Evolutionary conservation across 2,797 vertebrate genomes (phyloP), one percentile per base, ranked within the genome.

Genomic region (Pelochelys cantorii): DNA sequence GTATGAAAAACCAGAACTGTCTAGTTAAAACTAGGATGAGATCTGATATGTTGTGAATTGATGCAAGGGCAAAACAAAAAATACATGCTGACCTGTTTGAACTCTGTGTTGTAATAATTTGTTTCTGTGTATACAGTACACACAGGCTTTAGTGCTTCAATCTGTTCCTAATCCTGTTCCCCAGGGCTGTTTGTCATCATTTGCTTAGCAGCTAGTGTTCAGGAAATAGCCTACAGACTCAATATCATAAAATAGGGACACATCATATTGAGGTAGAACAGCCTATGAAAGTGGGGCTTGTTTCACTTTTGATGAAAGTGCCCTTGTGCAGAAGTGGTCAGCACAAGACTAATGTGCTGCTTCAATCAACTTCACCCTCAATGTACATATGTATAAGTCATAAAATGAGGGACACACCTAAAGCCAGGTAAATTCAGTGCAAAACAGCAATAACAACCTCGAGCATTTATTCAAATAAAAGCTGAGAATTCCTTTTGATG

Each of bases 31-130:
- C 37, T 23, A 90, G 2, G 2, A 3, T n/a, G 55, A 53, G 29
- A 84, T 90, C 83, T 89, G 74, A 53, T 52, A 14, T 81, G 83
- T 55, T 85, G 6, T 54, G 87, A 77, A 77, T 94, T 91, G 74
- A 54, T 84, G 85, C 31, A 29, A 10, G 11, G 74, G 27, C 12
- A 1, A 22, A 22, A 65, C 62, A 29, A 12, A 29, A 27, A 68
- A 4, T 34, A 18, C n/a, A 5, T 22, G 65, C 34, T 68, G 65
- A 8, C 17, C n/a, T 68, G n/a, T 68, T 34, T 68, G 65, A 34
- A 34, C 18, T n/a, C 9, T 68, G 65, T 34, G n/a, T 11, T 68
- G 65, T 68, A 34, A 11, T 68, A 34, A 68, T 68, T 68, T 68
- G n/a, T 68, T 68, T 68, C 65, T 34, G 18, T 68, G 65, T 68